Evolutionary conservation across 1,140 invertebrate species (phyloP), one percentile per base, ranked within the genome.

Genomic region (Condylostylus longicornis): DNA sequence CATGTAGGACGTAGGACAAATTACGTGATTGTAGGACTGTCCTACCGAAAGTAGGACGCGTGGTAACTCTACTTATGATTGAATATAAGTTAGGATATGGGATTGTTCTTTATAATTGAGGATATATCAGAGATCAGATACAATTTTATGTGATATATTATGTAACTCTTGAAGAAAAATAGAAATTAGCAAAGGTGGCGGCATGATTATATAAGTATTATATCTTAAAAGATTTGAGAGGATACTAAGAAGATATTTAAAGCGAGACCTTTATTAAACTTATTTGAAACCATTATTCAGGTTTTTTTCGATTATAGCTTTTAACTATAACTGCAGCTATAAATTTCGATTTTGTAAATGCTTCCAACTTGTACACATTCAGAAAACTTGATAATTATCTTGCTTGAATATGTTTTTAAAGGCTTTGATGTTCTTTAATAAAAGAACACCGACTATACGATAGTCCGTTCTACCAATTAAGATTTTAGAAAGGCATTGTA

Each of bases 101-200:
- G n/a, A n/a, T n/a, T n/a, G n/a, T n/a, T n/a, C n/a, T n/a, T n/a
- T n/a, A n/a, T n/a, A n/a, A n/a, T n/a, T n/a, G n/a, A n/a, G n/a
- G n/a, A n/a, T n/a, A n/a, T n/a, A n/a, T n/a, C n/a, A n/a, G n/a
- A n/a, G n/a, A n/a, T n/a, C n/a, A n/a, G n/a, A n/a, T n/a, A n/a
- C n/a, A n/a, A n/a, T n/a, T n/a, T n/a, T n/a, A n/a, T n/a, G n/a
- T n/a, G n/a, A n/a, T n/a, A n/a, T n/a, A n/a, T n/a, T n/a, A n/a
- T n/a, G n/a, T n/a, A n/a, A n/a, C n/a, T n/a, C n/a, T n/a, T n/a
- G n/a, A n/a, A 68, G 95, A 43, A 98, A 94, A 5, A 77, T 99
- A 46, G 96, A 99, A 71, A 99, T 96, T 1, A 88, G 98, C 1
- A 90, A 98, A 72, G 95, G 96, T 37, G 95, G 96, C 40, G 96